Base-by-base conservation (phyloP, 2,888 invertebrate species). In the Cerastis leucographa region DNA sequence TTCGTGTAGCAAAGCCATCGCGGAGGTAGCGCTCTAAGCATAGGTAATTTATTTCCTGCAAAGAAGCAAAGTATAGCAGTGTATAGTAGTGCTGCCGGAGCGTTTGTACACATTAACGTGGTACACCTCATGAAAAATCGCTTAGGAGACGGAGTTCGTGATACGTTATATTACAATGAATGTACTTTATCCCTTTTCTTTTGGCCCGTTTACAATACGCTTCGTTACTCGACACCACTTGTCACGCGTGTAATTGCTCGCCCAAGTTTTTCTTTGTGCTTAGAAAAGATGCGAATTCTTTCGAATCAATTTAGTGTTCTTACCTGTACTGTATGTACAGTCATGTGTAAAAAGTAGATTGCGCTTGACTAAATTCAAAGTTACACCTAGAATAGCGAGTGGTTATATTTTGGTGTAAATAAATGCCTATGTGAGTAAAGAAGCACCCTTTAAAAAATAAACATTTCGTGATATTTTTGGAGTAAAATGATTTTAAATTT, bases 51-150 rank as follows among this genome's bases (percentile, higher is more conserved):
- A 96, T 96, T 95, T 94, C 92, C 94, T 92, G 92, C 91, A 92
- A 94, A 95, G 94, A 95, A 95, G 95, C 93, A 94, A 94, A 95
- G 95, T 94, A 94, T n/a, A n/a, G n/a, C n/a, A n/a, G n/a, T n/a
- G n/a, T n/a, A n/a, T n/a, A n/a, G n/a, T n/a, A n/a, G n/a, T 94
- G 94, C 94, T 93, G 94, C 93, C 94, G 94, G 93, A 92, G 92
- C 93, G 94, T 95, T 95, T 94, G 96, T 96, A 95, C 94, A 96
- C 96, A 96, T 96, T 96, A 96, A 95, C 95, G 94, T 90, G 91
- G 93, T 90, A 91, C 91, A 93, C 94, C 95, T 96, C 96, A 95
- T 96, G 96, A 96, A 96, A 96, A 96, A 96, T 96, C 95, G 96
- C 95, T 96, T 96, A 96, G 94, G 93, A 92, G 92, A 93, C 90